Conservation (phyloP, 2,113 vertebrate genomes). For the Channa argus region DNA sequence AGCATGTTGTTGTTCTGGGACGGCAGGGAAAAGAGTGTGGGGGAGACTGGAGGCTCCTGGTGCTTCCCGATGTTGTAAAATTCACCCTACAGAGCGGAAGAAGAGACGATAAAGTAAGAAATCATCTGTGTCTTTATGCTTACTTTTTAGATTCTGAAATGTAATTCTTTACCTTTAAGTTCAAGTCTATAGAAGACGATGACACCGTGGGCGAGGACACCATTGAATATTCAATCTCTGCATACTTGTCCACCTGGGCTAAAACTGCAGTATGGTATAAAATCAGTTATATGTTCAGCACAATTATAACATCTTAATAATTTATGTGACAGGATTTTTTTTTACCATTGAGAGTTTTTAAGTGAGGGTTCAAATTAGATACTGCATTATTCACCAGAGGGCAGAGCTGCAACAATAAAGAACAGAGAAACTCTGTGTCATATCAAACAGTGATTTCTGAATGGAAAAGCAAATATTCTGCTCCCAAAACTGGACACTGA, state of each 20-base stretch:
- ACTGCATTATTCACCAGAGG: slow-evolving; percentile 70
- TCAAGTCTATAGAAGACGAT: slow-evolving; percentile 67
- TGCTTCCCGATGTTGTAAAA: slow-evolving; percentile 84
- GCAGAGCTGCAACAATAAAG: slow-evolving; percentile 79
- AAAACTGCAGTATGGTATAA: slow-evolving; percentile 66
- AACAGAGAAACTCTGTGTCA: not conserved
- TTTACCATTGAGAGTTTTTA: slow-evolving; percentile 85
- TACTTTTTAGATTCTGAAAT: not conserved
- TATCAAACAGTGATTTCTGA: not conserved
- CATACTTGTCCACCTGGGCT: slow-evolving; percentile 80
- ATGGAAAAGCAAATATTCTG: not conserved
- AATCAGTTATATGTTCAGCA: not conserved
- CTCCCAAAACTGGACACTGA: not conserved
- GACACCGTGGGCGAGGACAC: slow-evolving; percentile 71
- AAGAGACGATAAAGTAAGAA: not conserved
- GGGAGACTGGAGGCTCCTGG: slow-evolving; percentile 79
- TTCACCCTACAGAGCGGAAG: slow-evolving; percentile 72
- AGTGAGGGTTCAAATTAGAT: slow-evolving; percentile 70
- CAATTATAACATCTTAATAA: not conserved
- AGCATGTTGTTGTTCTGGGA: slow-evolving; percentile 77
- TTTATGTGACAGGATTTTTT: not conserved
- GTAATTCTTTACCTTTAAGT: slow-evolving; percentile 76
- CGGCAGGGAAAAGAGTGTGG: slow-evolving; percentile 67
- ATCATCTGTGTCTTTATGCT: not conserved
- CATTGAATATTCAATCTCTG: slow-evolving; percentile 85